These are phyloP conservation scores for Limnephilus marmoratus DNA, from an alignment of 2,888 invertebrate species.

Conservation along the genomic window DNA sequence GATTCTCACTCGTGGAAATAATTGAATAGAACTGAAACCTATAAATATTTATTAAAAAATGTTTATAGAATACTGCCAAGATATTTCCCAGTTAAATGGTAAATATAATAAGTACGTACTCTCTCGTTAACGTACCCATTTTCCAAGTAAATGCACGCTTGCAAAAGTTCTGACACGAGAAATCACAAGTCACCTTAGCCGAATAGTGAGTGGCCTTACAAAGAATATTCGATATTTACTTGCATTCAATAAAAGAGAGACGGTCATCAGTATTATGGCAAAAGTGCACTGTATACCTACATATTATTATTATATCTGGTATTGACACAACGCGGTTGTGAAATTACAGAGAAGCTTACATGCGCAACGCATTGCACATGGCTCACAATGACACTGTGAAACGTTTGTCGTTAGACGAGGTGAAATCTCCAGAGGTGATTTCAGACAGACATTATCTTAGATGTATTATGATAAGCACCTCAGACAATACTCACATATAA, in stretches of 20 bases:
- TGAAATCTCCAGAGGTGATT: constrained; percentile 30
- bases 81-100: neutral
- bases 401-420: constrained; percentile 35
- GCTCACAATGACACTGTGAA: neutral
- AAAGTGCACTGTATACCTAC: neutral
- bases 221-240: constrained; percentile 40
- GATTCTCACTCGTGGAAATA: neutral
- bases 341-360: constrained; percentile 10
- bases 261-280: constrained; percentile 21
- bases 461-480: neutral
- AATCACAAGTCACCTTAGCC: neutral
- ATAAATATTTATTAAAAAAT: neutral
- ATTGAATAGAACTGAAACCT: neutral
- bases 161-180: neutral
- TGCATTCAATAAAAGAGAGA: constrained; percentile 37
- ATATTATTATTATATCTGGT: neutral
- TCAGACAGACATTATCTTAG: neutral
- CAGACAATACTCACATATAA: neutral
- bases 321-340: constrained; percentile 12
- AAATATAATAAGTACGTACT: neutral
- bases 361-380: neutral
- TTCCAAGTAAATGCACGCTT: constrained; percentile 15
- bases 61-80: neutral
- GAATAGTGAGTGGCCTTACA: neutral
- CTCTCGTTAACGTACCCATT: constrained; percentile 3